These are phyloP conservation scores for Hycleus cichorii DNA, from an alignment of 1,140 invertebrate species.

Conservation along the genomic window DNA sequence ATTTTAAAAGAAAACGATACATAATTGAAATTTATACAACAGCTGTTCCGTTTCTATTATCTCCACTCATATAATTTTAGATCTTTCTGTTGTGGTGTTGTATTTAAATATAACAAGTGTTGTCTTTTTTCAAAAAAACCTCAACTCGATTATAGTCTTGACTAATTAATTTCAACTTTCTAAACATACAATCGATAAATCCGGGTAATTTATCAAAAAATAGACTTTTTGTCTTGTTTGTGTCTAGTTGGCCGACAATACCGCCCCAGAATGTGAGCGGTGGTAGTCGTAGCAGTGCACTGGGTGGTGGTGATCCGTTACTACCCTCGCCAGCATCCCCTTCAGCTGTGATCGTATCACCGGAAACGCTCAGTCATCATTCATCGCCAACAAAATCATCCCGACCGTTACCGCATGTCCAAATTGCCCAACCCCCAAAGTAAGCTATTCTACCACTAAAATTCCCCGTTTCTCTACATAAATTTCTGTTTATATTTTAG, in stretches of 20 bases:
- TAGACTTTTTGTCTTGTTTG: slow-evolving; percentile 15
- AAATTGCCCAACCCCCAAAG: slow-evolving; percentile 22
- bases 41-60: too few relatives aligned
- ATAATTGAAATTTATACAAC: too few relatives aligned
- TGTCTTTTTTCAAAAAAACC: too few relatives aligned
- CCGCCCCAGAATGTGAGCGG: slow-evolving; percentile 52
- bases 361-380: slow-evolving; percentile 58
- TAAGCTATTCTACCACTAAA: neutral
- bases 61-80: too few relatives aligned
- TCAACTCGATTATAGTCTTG: too few relatives aligned
- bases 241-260: slow-evolving; percentile 48
- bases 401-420: slow-evolving; percentile 28
- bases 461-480: too few relatives aligned
- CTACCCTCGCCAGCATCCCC: slow-evolving; percentile 63
- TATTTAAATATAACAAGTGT: too few relatives aligned
- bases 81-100: too few relatives aligned
- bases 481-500: slow-evolving; percentile 7
- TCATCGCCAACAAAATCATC: slow-evolving; percentile 42
- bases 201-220: too few relatives aligned
- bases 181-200: too few relatives aligned
- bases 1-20: too few relatives aligned
- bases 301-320: slow-evolving; percentile 34
- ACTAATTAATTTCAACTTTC: too few relatives aligned
- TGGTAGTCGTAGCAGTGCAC: slow-evolving; percentile 44
- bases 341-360: slow-evolving; percentile 63